phyloP scores from a whole-genome alignment of 2,888 invertebrate species.

The Morpho helenor region DNA sequence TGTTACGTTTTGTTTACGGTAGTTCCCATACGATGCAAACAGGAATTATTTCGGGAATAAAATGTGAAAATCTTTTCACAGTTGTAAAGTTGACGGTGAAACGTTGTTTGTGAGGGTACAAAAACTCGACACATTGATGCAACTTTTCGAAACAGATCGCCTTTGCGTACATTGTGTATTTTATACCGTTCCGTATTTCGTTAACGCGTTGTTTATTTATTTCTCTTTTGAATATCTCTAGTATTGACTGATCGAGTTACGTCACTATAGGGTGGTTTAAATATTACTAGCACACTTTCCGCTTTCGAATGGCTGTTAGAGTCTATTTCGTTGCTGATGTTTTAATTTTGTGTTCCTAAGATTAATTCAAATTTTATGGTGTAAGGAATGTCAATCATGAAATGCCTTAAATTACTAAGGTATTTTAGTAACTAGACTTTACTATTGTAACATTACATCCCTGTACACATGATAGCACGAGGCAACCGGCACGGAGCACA shows the following conservation, averaged over 20 bases:
- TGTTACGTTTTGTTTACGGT: background rate
- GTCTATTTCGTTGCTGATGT: too few relatives aligned
- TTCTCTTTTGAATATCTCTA: background rate
- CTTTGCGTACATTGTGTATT: constrained; percentile 12
- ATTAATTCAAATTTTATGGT: too few relatives aligned
- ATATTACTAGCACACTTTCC: too few relatives aligned
- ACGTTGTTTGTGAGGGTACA: constrained; percentile 9
- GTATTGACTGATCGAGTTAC: background rate
- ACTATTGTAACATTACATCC: too few relatives aligned
- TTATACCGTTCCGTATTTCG: constrained; percentile 6
- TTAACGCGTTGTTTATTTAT: background rate
- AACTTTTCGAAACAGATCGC: constrained; percentile 10
- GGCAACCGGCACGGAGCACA: too few relatives aligned
- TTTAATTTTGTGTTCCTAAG: too few relatives aligned
- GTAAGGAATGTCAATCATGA: too few relatives aligned
- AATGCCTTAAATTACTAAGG: too few relatives aligned
- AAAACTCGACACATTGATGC: constrained; percentile 10
- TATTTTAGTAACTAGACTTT: too few relatives aligned
- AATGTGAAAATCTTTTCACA: constrained; percentile 15
- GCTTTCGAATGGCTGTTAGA: too few relatives aligned
- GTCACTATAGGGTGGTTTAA: too few relatives aligned
- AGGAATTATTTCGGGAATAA: constrained; percentile 17
- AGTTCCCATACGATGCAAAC: background rate
- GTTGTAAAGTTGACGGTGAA: constrained; percentile 8
- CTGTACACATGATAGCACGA: too few relatives aligned